Base-by-base conservation (phyloP, 2,797 vertebrate species). In the Avahi laniger region DNA sequence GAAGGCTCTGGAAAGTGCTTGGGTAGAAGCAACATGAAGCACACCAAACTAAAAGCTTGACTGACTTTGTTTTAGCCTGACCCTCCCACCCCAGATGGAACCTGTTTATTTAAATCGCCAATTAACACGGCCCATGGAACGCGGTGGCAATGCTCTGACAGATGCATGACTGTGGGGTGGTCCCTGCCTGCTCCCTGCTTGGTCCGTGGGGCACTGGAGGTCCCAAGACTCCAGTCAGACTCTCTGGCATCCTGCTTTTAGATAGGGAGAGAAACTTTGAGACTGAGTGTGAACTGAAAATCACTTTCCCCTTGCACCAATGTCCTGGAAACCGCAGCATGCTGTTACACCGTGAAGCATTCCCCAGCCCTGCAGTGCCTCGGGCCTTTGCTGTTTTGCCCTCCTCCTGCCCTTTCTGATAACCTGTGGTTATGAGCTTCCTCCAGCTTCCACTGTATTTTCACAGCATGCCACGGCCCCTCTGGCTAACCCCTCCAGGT, bases 261-360 rank as follows among this genome's bases (percentile, higher is more conserved):
- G 18, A 22, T 35, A 43, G 12, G 50, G n/a, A 76, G 43, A 33
- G 28, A 59, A n/a, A 35, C 17, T 72, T 43, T 20, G 20, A 20
- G 46, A 65, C 2, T 28, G 59, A 22, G 57, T n/a, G 10, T 65
- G 52, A 76, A 30, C 14, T 65, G 35, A n/a, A 46, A 52, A 14
- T 84, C 22, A 0, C 57, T 84, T 84, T 84, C 46, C 5, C 28
- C 43, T 41, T 63, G 43, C 54, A 8, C 5, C n/a, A 35, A 17
- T 50, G 89, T 73, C 28, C 5, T 1, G 65, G 12, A 18, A 54
- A 52, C 57, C 30, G 5, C 0, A 11, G 7, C 24, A 4, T 18
- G 12, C 8, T 11, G 2, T 43, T 8, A 28, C 2, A 9, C 15
- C 38, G 10, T 10, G 5, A 5, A 35, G 18, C 20, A 28, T 4